phyloP scores from a whole-genome alignment of 2,888 invertebrate genomes.

The Dicranocentrus wangi region DNA sequence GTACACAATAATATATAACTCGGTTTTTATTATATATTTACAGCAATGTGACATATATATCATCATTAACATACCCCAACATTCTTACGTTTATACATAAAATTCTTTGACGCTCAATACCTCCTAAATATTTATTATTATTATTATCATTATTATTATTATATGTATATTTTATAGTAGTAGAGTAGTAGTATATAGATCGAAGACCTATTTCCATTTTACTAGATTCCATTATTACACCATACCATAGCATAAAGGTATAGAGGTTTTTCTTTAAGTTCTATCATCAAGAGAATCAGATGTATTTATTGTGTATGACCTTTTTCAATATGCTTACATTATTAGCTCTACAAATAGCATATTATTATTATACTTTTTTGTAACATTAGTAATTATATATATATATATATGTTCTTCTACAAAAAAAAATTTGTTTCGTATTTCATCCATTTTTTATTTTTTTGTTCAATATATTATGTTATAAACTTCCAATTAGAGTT shows the following conservation, averaged over 20 bases:
- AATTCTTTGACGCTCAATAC: too few relatives aligned
- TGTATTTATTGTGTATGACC: too few relatives aligned
- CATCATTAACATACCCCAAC: constrained; percentile 58
- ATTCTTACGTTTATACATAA: neutral
- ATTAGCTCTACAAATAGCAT: too few relatives aligned
- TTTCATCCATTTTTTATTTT: neutral
- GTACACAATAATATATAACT: constrained; percentile 61
- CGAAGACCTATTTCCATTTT: neutral
- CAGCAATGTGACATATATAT: constrained; percentile 59
- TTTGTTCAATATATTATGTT: neutral
- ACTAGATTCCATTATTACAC: neutral
- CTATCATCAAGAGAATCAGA: too few relatives aligned
- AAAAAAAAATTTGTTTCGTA: neutral
- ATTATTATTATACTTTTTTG: neutral
- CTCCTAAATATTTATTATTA: too few relatives aligned
- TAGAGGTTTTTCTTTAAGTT: too few relatives aligned
- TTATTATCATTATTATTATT: too few relatives aligned
- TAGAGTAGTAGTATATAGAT: too few relatives aligned
- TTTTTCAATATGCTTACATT: too few relatives aligned
- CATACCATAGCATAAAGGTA: too few relatives aligned
- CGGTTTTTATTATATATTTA: constrained; percentile 63
- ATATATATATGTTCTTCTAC: neutral
- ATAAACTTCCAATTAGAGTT: too few relatives aligned
- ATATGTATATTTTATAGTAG: too few relatives aligned
- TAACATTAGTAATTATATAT: neutral